These are phyloP conservation scores for Euthynnus affinis DNA, from an alignment of 2,797 vertebrate species.

Conservation along the genomic window DNA sequence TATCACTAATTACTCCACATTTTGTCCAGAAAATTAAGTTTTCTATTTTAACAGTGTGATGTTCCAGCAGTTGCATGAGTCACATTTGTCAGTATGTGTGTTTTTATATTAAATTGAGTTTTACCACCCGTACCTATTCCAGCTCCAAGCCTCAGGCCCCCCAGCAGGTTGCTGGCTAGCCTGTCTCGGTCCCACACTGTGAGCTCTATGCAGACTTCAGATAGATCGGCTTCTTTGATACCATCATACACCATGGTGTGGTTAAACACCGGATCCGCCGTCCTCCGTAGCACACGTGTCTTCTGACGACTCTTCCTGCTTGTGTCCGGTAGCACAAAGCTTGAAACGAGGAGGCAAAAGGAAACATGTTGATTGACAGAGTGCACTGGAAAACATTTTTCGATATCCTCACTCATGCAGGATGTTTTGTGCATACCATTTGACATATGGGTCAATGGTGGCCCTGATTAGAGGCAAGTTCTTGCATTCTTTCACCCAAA, in stretches of 20 bases:
- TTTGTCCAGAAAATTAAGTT: not conserved
- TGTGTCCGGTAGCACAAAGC: conserved; percentile 95
- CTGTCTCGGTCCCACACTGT: conserved; percentile 96
- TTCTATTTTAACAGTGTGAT: not conserved
- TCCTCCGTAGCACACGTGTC: conserved; percentile 92
- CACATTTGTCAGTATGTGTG: not conserved
- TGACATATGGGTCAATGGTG: conserved; percentile 93
- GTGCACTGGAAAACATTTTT: not conserved
- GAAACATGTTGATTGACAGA: not conserved
- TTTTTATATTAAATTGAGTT: not conserved
- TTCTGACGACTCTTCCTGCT: conserved; percentile 97
- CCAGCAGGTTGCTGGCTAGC: conserved; percentile 93
- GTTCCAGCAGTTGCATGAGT: not conserved
- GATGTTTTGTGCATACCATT: conserved; percentile 88
- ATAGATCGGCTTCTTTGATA: conserved; percentile 90
- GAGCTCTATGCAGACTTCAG: conserved; percentile 94
- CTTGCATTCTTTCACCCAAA: conserved; percentile 97
- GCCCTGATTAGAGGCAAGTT: conserved; percentile 90
- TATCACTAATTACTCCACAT: not conserved
- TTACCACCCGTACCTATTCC: conserved; percentile 89
- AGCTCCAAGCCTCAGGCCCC: conserved; percentile 92
- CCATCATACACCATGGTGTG: conserved; percentile 99
- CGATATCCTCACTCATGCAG: not conserved
- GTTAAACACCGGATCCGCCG: conserved; percentile 91
- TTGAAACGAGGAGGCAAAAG: conserved; percentile 59